Percentiles rank a stretch among this genome's conserved stretches.
Conservation (phyloP, 2,113 vertebrate species). For the Muntiacus reevesi region DNA sequence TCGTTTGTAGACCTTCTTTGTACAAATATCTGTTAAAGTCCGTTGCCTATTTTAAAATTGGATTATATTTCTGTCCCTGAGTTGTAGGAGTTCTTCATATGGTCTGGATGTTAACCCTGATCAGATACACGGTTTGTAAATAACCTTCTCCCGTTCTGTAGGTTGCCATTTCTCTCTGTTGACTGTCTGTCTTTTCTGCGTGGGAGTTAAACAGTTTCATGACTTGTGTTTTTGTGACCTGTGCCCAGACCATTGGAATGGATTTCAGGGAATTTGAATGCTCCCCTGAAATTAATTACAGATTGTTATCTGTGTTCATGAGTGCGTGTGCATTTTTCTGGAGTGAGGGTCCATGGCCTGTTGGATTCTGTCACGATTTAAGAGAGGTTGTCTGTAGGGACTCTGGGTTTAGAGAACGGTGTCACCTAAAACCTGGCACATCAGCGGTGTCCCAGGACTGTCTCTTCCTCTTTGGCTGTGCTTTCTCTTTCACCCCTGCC, state of each 20-base stretch:
- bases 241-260: neutral
- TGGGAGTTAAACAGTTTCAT: neutral
- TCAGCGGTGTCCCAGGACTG: neutral
- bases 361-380: neutral
- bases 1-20: neutral
- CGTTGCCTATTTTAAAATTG: neutral
- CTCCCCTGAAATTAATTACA: neutral
- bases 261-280: neutral
- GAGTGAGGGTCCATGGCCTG: neutral
- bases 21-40: neutral
- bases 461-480: neutral
- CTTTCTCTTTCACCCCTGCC: neutral
- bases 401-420: neutral
- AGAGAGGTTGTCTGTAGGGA: neutral
- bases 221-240: neutral
- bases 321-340: neutral
- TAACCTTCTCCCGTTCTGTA: neutral
- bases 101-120: neutral
- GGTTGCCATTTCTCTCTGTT: neutral
- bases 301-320: neutral
- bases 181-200: neutral
- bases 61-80: neutral
- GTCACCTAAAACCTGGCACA: neutral
- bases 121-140: neutral
- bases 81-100: neutral